Evolutionary conservation across 1,140 invertebrate species (phyloP).

Genomic region (Drosophila albomicans): DNA sequence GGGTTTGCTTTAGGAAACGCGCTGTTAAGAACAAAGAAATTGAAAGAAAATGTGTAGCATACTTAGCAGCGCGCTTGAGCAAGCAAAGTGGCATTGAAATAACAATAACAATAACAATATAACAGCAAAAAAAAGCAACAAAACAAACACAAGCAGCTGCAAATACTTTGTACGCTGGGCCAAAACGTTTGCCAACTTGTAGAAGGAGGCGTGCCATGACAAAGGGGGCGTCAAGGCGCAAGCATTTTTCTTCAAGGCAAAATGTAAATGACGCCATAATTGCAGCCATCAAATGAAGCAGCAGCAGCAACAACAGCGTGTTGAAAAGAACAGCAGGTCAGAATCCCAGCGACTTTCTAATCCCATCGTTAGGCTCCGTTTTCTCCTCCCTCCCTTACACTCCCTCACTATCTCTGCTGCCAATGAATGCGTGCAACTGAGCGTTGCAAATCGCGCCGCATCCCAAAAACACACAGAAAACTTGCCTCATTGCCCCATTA

Average conservation of each 20-base stretch:
- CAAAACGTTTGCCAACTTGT: conserved; percentile 41
- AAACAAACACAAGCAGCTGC: conserved; percentile 26
- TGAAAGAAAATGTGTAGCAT: conserved; percentile 65
- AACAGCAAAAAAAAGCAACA: conserved; percentile 16
- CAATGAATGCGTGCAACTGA: conserved; percentile 71
- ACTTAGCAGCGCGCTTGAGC: conserved; percentile 62
- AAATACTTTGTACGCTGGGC: conserved; percentile 27
- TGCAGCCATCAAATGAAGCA: conserved; percentile 74
- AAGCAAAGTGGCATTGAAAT: conserved; percentile 71
- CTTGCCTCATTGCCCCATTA: conserved; percentile 24
- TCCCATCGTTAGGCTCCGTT: neutral
- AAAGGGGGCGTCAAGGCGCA: conserved; percentile 10
- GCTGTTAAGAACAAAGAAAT: conserved; percentile 40
- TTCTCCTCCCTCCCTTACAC: neutral
- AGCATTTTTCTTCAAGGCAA: conserved; percentile 61
- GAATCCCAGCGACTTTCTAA: conserved; percentile 18
- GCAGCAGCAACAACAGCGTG: conserved; percentile 3
- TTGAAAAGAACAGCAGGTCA: conserved; percentile 46
- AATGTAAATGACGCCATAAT: conserved; percentile 83
- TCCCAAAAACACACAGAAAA: conserved; percentile 4
- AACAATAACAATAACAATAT: conserved; percentile 58
- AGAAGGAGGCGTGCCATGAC: conserved; percentile 7
- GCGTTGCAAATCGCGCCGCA: conserved; percentile 70
- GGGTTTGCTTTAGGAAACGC: neutral
- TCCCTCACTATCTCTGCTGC: neutral